Base-by-base conservation (phyloP, 1,140 invertebrate species). In the Drosophila bifasciata region DNA sequence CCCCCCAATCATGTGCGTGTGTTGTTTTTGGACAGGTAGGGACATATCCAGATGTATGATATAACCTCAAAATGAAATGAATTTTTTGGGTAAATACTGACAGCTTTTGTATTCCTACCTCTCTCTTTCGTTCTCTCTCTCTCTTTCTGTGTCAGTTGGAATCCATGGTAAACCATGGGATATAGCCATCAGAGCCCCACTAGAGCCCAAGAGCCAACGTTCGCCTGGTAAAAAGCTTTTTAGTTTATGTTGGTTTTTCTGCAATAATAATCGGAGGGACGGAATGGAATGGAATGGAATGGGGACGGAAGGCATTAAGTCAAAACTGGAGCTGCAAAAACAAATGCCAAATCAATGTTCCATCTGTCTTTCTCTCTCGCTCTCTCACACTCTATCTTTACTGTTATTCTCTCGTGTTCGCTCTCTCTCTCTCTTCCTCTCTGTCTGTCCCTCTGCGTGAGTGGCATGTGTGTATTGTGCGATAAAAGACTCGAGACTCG, bases 401-500 rank as follows among this genome's bases (percentile, higher is more conserved):
- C 11, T 13, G 6, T 25, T 6, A 25, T 3, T 21, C 19, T 21
- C 36, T 46, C 40, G 39, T 39, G 49, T 43, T 45, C 21, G 52
- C 49, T 40, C 43, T 46, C 44, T 57, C 36, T 44, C 25, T 19
- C 44, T 50, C 49, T 45, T 28, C 5, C 8, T 48, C 28, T 55
- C 25, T 57, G 15, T 49, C 21, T 60, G 44, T 55, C 48, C 46
- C 28, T 53, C 44, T 66, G 56, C 53, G 39, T 68, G 63, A 75
- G 48, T 73, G 60, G 57, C 67, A 71, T 48, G 45, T 70, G 53
- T 62, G 39, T 72, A 58, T 58, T 74, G 63, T 74, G 69, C 79
- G 69, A 83, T 79, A 84, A 84, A 83, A 83, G 75, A n/a, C n/a
- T 83, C 75, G 75, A 36, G 32, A 84, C 70, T 83, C 79, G 79